phyloP scores from a whole-genome alignment of 2,113 vertebrate species.

The Laterallus jamaicensis region DNA sequence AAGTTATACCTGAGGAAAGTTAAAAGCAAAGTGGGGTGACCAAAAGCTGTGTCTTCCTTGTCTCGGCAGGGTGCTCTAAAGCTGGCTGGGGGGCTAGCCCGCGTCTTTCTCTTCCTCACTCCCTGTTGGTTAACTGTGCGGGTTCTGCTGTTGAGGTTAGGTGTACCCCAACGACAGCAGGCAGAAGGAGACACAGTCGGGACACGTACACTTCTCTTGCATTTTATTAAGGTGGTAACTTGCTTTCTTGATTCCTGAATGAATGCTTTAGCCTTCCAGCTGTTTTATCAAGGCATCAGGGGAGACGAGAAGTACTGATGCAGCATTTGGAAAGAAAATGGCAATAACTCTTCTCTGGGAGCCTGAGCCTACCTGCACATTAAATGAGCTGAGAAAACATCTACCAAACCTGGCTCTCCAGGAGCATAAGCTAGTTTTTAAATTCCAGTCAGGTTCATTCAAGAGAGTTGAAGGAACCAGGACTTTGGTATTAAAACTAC shows the following conservation, averaged over 20 bases:
- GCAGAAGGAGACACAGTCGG: fast-evolving
- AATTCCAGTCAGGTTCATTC: neutral
- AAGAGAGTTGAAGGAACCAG: neutral
- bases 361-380: neutral
- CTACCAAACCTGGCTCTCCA: neutral
- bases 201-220: neutral
- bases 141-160: neutral
- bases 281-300: neutral
- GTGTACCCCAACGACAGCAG: neutral
- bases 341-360: neutral
- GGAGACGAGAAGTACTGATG: neutral
- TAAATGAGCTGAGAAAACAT: neutral
- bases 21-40: neutral
- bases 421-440: neutral
- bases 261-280: neutral
- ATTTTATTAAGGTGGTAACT: neutral
- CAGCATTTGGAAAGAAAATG: neutral
- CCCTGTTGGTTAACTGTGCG: neutral
- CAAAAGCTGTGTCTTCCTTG: fast-evolving
- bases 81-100: neutral
- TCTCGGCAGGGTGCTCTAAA: neutral
- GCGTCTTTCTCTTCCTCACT: neutral
- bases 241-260: neutral
- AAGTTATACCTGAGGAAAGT: neutral
- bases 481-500: neutral